Conservation (phyloP, 2,113 vertebrate species). For the Toxotes jaculatrix region DNA sequence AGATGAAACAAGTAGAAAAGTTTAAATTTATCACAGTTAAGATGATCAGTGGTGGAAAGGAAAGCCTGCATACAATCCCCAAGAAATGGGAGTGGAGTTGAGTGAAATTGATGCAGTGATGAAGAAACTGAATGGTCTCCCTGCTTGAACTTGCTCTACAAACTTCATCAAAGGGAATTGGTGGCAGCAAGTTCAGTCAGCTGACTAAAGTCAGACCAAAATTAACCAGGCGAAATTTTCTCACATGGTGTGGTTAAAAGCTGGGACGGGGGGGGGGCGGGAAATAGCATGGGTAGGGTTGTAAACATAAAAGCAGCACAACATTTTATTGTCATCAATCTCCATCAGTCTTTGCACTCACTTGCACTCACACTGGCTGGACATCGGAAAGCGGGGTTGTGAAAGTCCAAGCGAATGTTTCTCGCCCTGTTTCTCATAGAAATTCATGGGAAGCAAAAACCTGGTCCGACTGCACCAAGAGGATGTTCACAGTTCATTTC, state of each 20-base stretch:
- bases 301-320: neutral
- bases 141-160: too few species aligned
- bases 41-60: neutral
- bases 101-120: neutral
- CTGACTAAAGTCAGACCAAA: neutral
- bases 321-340: neutral
- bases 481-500: neutral
- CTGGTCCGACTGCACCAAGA: neutral
- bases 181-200: neutral
- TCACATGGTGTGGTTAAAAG: neutral
- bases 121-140: neutral
- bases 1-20: neutral
- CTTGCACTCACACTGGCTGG: neutral
- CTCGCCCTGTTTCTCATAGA: neutral
- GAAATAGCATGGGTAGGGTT: neutral
- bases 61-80: neutral
- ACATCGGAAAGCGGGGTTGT: neutral
- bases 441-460: neutral
- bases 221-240: neutral
- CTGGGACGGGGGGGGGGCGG: neutral
- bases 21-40: neutral
- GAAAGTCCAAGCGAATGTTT: neutral
- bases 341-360: neutral
- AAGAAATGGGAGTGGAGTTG: too few species aligned
- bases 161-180: neutral